A percentile compares a stretch with the other conserved stretches of the same genome.
Evolutionary conservation across 2,113 vertebrate genomes (phyloP).

Genomic region (Pseudopipra pipra): DNA sequence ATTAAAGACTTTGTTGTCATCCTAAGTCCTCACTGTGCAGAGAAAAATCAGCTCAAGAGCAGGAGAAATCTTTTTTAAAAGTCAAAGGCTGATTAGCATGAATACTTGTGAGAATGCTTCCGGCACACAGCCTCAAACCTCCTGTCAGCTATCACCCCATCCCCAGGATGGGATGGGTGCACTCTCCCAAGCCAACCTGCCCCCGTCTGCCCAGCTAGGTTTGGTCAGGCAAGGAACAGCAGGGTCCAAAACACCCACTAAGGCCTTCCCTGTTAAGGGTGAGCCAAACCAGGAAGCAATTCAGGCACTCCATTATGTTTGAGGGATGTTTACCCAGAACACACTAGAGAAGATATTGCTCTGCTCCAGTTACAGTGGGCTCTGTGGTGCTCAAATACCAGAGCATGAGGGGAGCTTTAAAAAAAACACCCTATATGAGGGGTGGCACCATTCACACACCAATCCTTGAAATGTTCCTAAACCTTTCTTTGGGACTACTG

Average conservation of each 20-base stretch:
- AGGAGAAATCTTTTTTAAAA: slow-evolving; percentile 18
- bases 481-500: not conserved
- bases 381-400: not conserved
- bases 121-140: not conserved
- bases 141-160: not conserved
- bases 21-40: not conserved
- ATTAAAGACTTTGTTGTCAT: slow-evolving; percentile 60
- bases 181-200: rapidly evolving
- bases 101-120: not conserved
- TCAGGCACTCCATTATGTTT: not conserved
- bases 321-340: not conserved
- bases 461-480: not conserved
- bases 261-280: rapidly evolving
- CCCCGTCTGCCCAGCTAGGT: not conserved
- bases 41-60: slow-evolving; percentile 57
- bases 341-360: not conserved
- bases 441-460: not conserved
- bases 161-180: not conserved
- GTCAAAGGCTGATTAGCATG: slow-evolving; percentile 38
- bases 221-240: not conserved
- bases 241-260: not conserved
- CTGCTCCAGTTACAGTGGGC: not conserved
- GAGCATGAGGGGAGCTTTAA: not conserved
- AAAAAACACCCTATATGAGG: rapidly evolving
- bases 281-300: not conserved